Evolutionary conservation across 2,113 vertebrate species (phyloP).

Genomic region (Cyanoramphus novaezelandiae): DNA sequence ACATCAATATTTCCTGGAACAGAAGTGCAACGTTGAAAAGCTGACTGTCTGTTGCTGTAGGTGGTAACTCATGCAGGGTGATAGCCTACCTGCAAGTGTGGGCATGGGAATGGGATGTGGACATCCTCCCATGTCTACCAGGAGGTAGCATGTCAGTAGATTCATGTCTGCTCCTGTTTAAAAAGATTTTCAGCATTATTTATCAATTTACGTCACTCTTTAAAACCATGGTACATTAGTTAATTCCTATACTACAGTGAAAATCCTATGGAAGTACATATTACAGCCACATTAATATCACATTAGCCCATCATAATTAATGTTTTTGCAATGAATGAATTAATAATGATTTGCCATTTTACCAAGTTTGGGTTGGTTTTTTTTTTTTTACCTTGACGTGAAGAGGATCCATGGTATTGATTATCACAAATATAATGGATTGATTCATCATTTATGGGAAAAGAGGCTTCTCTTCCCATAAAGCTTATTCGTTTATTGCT

Average conservation of each 20-base stretch:
- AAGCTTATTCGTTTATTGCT: conserved; percentile 45
- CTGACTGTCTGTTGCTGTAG: conserved; percentile 49
- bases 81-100: conserved; percentile 20
- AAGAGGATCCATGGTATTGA: conserved; percentile 77
- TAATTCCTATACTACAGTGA: conserved; percentile 67
- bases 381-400: conserved; percentile 64
- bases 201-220: conserved; percentile 56
- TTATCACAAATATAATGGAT: conserved; percentile 81
- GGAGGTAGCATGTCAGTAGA: neutral
- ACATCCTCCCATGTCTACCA: neutral
- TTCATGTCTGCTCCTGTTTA: conserved; percentile 41
- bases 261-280: conserved; percentile 69
- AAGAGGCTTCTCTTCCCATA: conserved; percentile 77
- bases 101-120: conserved; percentile 33
- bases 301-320: conserved; percentile 76
- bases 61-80: conserved; percentile 37
- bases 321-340: conserved; percentile 77
- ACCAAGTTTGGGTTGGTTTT: neutral
- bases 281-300: conserved; percentile 79
- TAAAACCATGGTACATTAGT: conserved; percentile 55
- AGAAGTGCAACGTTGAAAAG: conserved; percentile 31
- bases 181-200: conserved; percentile 63
- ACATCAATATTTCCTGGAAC: conserved; percentile 76
- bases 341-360: conserved; percentile 79
- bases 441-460: conserved; percentile 83